A percentile compares a stretch with the other conserved stretches of the same genome.
Evolutionary conservation across 2,888 invertebrate species (phyloP).

Genomic region (Hydroisotoma schaefferi): DNA sequence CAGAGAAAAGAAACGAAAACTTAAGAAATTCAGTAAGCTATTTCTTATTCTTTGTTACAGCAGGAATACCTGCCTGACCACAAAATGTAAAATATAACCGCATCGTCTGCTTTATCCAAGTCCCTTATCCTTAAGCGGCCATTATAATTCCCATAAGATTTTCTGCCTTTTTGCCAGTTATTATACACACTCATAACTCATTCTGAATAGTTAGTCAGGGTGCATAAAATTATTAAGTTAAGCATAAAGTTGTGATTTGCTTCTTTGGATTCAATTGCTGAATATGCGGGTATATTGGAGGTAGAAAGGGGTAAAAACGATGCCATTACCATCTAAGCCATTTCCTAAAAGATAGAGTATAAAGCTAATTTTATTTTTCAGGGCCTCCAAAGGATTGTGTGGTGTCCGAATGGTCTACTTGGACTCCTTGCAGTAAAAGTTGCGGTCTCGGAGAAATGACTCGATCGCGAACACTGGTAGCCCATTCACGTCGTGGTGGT

Average conservation of each 20-base stretch:
- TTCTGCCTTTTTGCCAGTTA: not conserved
- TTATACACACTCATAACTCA: too few relatives aligned
- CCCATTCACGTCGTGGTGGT: slow-evolving; percentile 75
- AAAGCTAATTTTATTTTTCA: slow-evolving; percentile 43
- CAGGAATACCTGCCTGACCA: too few relatives aligned
- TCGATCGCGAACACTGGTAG: slow-evolving; percentile 71
- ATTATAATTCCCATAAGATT: not conserved
- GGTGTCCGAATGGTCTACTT: slow-evolving; percentile 79
- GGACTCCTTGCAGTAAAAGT: slow-evolving; percentile 75
- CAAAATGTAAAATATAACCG: too few relatives aligned
- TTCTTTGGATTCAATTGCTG: not conserved
- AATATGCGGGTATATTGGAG: too few relatives aligned
- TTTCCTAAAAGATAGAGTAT: too few relatives aligned
- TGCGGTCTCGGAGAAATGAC: slow-evolving; percentile 87
- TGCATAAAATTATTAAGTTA: too few relatives aligned
- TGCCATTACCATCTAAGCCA: too few relatives aligned
- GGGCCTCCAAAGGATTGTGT: slow-evolving; percentile 74
- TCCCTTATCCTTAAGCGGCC: not conserved
- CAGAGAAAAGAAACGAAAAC: slow-evolving; percentile 44
- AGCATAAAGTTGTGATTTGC: not conserved
- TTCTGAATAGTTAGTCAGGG: too few relatives aligned
- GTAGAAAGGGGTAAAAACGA: too few relatives aligned
- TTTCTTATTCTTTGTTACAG: not conserved
- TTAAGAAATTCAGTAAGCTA: slow-evolving; percentile 44
- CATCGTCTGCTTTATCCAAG: too few relatives aligned